phyloP scores from a whole-genome alignment of 2,113 vertebrate species.

The Spheniscus mendiculus region DNA sequence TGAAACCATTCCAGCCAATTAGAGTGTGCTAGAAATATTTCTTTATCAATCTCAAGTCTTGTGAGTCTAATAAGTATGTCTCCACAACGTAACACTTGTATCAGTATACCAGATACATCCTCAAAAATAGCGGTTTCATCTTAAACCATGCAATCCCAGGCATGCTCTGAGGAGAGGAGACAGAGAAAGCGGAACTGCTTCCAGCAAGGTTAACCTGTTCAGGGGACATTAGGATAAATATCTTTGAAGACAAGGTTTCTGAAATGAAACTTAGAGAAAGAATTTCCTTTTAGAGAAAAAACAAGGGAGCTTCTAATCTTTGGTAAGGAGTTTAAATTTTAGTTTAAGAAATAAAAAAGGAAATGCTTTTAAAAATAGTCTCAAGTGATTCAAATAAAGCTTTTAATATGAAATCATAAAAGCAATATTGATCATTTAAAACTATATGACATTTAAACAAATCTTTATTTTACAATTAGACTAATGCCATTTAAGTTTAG shows the following conservation, averaged over 20 bases:
- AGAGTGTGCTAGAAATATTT: background rate
- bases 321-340: background rate
- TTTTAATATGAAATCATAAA: background rate
- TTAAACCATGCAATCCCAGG: background rate
- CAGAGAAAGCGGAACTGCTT: background rate
- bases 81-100: background rate
- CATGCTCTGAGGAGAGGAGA: background rate
- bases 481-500: conserved; percentile 29
- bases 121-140: background rate
- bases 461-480: conserved; percentile 55
- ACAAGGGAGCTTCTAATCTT: background rate
- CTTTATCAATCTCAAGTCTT: background rate
- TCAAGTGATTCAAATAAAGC: background rate
- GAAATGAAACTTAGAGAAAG: background rate
- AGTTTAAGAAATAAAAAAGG: background rate
- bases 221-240: background rate
- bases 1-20: background rate
- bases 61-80: background rate
- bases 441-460: background rate
- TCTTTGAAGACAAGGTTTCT: background rate
- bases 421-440: background rate
- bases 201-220: background rate
- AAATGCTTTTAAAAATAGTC: background rate
- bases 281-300: background rate
- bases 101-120: background rate